phyloP scores from a whole-genome alignment of 2,113 vertebrate species.

The Ptilonorhynchus violaceus region DNA sequence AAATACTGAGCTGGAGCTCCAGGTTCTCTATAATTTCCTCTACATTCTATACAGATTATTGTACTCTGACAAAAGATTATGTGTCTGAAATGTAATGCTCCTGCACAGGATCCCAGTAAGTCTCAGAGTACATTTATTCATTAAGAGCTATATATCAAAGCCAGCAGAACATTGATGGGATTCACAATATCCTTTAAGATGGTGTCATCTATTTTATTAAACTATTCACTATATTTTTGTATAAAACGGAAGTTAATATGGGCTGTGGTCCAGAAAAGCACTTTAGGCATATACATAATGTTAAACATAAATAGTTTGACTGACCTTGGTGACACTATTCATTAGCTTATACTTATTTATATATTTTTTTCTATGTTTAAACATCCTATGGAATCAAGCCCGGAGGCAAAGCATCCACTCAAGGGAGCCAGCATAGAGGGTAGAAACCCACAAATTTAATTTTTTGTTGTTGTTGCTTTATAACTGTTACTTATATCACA shows the following conservation, averaged over 20 bases:
- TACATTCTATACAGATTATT: neutral
- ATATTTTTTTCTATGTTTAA: slow-evolving; percentile 19
- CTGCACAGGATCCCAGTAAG: neutral
- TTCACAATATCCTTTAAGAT: slow-evolving; percentile 63
- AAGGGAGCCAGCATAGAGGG: neutral
- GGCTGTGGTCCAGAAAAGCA: slow-evolving; percentile 56
- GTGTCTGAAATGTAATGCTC: neutral
- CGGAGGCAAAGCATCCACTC: neutral
- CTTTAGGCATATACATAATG: slow-evolving; percentile 37
- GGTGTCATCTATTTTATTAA: slow-evolving; percentile 63
- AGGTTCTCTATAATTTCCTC: neutral
- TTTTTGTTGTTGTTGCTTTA: neutral
- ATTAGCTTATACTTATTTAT: slow-evolving; percentile 36
- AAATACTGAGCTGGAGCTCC: neutral
- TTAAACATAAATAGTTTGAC: slow-evolving; percentile 30
- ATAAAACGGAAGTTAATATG: slow-evolving; percentile 15
- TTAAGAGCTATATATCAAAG: neutral
- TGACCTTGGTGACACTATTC: neutral
- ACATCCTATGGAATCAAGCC: neutral
- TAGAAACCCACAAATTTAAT: neutral
- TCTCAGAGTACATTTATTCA: neutral
- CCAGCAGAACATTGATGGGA: neutral
- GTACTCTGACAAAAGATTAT: neutral
- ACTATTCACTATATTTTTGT: slow-evolving; percentile 2
- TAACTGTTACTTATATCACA: neutral